A percentile compares a stretch with the other conserved stretches of the same genome.
Conservation (phyloP, 1,140 invertebrate genomes). For the Drosophila grimshawi region DNA sequence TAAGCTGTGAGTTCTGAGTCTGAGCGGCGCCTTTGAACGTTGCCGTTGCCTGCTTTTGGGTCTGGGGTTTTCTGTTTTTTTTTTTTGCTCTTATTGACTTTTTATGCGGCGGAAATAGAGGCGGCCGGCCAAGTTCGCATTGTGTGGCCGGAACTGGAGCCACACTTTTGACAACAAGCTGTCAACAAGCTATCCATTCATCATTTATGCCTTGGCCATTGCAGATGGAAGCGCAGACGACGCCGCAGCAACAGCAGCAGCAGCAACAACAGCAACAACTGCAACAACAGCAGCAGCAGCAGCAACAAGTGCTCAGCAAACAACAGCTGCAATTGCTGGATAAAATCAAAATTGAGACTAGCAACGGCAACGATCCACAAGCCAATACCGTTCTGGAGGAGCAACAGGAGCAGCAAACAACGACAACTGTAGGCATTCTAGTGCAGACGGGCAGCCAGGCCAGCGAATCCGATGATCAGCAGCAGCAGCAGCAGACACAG, state of each 20-base stretch:
- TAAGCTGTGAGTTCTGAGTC: conserved; percentile 31
- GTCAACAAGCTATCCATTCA: conserved; percentile 51
- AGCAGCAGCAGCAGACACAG: conserved; percentile 25
- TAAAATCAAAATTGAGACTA: conserved; percentile 76
- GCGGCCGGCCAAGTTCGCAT: conserved; percentile 63
- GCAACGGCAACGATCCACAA: conserved; percentile 60
- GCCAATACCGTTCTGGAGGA: conserved; percentile 49
- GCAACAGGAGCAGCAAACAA: conserved; percentile 44
- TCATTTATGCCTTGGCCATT: conserved; percentile 69
- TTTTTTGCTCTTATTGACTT: conserved; percentile 59
- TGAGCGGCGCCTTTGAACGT: conserved; percentile 51
- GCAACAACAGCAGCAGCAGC: conserved; percentile 54
- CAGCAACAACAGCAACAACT: conserved; percentile 63
- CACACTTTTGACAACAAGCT: conserved; percentile 70
- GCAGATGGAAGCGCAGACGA: conserved; percentile 82
- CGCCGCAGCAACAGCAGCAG: conserved; percentile 71
- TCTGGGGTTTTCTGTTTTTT: conserved; percentile 26
- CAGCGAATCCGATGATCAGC: conserved; percentile 58
- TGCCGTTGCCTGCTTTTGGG: conserved; percentile 29
- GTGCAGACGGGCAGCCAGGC: conserved; percentile 59
- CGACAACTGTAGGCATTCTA: conserved; percentile 53
- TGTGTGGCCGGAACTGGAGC: conserved; percentile 74
- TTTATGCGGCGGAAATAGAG: conserved; percentile 70
- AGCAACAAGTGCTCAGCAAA: conserved; percentile 63
- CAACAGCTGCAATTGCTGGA: conserved; percentile 72